These are phyloP conservation scores for Tauraco erythrolophus DNA, from an alignment of 2,113 vertebrate genomes.

Conservation along the genomic window DNA sequence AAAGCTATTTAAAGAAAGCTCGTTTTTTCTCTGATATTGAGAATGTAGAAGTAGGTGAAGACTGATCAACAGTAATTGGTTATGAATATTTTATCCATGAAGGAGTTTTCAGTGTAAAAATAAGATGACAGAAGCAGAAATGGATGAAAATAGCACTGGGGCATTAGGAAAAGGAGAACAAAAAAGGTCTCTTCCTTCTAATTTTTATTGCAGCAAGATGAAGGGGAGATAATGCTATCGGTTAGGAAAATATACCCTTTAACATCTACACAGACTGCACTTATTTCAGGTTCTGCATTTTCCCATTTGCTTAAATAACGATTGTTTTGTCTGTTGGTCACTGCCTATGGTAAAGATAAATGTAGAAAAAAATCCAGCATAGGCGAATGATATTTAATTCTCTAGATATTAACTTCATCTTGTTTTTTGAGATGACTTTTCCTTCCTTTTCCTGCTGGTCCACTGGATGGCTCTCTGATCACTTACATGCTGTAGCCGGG, in stretches of 20 bases:
- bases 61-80: slow-evolving; percentile 22
- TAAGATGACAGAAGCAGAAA: neutral
- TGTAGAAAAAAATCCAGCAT: neutral
- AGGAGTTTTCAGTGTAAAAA: neutral
- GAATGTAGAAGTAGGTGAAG: neutral
- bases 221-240: neutral
- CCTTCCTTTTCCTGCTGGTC: slow-evolving; percentile 18
- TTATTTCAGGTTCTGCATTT: neutral
- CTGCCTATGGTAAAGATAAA: neutral
- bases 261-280: neutral
- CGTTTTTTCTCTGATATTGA: neutral
- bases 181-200: accelerated
- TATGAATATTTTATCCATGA: slow-evolving; percentile 16
- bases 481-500: neutral
- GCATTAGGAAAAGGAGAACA: neutral
- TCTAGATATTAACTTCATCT: neutral
- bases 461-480: slow-evolving; percentile 69
- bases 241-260: neutral
- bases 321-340: neutral
- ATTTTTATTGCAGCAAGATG: neutral
- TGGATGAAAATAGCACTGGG: neutral
- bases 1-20: slow-evolving; percentile 35
- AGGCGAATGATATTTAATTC: neutral
- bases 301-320: neutral
- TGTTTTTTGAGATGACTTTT: neutral